Base-by-base conservation (phyloP, 2,888 invertebrate species). In the Leptinotarsa peninsularis region DNA sequence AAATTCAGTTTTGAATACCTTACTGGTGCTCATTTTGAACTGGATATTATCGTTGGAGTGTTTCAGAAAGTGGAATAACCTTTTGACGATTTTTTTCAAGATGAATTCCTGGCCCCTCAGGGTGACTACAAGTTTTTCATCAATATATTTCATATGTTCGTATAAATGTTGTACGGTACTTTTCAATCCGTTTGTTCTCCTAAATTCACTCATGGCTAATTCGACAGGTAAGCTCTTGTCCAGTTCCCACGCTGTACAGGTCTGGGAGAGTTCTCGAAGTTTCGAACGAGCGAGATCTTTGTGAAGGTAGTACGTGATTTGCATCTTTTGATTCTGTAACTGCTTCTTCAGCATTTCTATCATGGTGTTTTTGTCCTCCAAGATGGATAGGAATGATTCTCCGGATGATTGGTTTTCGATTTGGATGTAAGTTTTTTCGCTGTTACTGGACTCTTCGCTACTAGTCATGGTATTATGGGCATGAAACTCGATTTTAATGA, bases 321-420 rank as follows among this genome's bases (percentile, higher is more conserved):
- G 87, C 43, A 82, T 71, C 78, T 86, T 86, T 72, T 87, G 87
- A 68, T 85, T 86, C 63, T 83, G 80, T 15, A 86, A 49, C 77
- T 85, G 85, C 27, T 82, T 81, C 73, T 82, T 81, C n/a, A 86
- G 76, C 49, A 67, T 75, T 14, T 77, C 78, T 21, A 87, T 86
- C 13, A 78, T 76, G 72, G 79, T 82, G 69, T 86, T 86, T 78
- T 87, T 86, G 66, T 86, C 85, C 49, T 86, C 86, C 63, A 86
- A 58, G 18, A 86, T 80, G n/a, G 81, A 78, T 56, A 83, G 73
- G 17, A 83, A 75, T 4, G 83, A 76, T 52, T 74, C 60, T 23
- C 71, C 60, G 14, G 71, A 54, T 14, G 69, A 58, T 54, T 77
- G 73, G 14, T 49, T 23, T 1, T 68, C 66, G 18, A 66, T 63